Percentiles rank a stretch among this genome's conserved stretches.
Conservation (phyloP, 2,797 vertebrate genomes). For the Lepus townsendii region DNA sequence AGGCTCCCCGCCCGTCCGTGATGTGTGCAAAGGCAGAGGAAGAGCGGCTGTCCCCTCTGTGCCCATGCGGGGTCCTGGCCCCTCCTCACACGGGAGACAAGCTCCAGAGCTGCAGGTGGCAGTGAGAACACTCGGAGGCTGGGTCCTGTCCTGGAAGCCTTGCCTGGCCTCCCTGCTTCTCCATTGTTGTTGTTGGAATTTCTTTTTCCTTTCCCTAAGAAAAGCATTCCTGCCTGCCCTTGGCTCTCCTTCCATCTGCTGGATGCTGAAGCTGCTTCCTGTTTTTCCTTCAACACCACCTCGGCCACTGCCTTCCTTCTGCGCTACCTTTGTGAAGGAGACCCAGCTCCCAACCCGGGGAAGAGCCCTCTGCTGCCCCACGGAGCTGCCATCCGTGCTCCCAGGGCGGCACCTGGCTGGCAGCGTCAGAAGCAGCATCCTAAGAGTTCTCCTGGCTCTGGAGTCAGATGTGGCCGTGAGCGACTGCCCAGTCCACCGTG, state of each 20-base stretch:
- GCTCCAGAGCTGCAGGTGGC: not conserved
- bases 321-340: not conserved
- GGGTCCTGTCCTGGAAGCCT: not conserved
- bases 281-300: not conserved
- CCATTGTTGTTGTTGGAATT: not conserved
- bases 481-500: no score
- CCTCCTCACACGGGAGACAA: rapidly evolving
- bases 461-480: not conserved
- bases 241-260: not conserved
- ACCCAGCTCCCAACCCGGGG: not conserved
- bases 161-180: not conserved
- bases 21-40: not conserved
- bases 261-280: not conserved
- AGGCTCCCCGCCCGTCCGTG: not conserved
- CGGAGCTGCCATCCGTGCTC: not conserved
- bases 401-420: not conserved
- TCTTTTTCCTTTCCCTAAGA: not conserved
- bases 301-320: slow-evolving; percentile 2
- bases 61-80: not conserved
- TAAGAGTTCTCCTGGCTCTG: not conserved
- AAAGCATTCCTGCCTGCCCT: not conserved
- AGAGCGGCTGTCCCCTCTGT: not conserved
- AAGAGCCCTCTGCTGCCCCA: not conserved
- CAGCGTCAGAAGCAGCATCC: not conserved
- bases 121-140: not conserved